A percentile compares a stretch with the other conserved stretches of the same genome.
phyloP scores from a whole-genome alignment of 2,888 invertebrate species.

The Electrophaes corylata region DNA sequence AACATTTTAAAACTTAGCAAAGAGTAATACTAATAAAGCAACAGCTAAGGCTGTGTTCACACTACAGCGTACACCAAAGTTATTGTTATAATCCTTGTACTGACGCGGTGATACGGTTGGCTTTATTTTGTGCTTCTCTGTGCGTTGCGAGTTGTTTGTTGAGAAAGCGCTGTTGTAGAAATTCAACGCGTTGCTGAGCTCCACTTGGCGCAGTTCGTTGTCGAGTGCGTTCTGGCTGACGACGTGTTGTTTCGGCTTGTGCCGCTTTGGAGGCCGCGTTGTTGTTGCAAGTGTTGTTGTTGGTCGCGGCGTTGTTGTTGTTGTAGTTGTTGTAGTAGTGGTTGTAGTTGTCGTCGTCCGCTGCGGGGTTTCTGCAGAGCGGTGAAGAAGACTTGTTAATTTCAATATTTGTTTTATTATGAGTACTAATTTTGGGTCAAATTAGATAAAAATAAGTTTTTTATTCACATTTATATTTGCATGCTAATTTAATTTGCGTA shows the following conservation, averaged over 20 bases:
- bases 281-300: conserved; percentile 61
- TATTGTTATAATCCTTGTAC: conserved; percentile 60
- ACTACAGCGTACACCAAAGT: conserved; percentile 13
- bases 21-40: conserved; percentile 11
- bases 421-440: too few species aligned
- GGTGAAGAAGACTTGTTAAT: conserved; percentile 29
- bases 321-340: conserved; percentile 72
- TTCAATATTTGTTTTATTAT: not conserved
- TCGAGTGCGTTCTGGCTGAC: conserved; percentile 71
- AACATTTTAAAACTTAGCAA: not conserved
- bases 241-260: conserved; percentile 71
- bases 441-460: too few species aligned
- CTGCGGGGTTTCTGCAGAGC: conserved; percentile 75
- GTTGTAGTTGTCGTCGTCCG: conserved; percentile 76
- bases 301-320: conserved; percentile 65
- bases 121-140: conserved; percentile 74
- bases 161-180: conserved; percentile 67
- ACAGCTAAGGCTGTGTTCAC: conserved; percentile 18
- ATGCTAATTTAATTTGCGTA: too few species aligned
- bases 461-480: too few species aligned
- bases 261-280: conserved; percentile 68
- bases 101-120: conserved; percentile 72
- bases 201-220: conserved; percentile 64
- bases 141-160: conserved; percentile 63
- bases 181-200: conserved; percentile 69